Base-by-base conservation (phyloP, 1,140 invertebrate species). In the Triops cancriformis region DNA sequence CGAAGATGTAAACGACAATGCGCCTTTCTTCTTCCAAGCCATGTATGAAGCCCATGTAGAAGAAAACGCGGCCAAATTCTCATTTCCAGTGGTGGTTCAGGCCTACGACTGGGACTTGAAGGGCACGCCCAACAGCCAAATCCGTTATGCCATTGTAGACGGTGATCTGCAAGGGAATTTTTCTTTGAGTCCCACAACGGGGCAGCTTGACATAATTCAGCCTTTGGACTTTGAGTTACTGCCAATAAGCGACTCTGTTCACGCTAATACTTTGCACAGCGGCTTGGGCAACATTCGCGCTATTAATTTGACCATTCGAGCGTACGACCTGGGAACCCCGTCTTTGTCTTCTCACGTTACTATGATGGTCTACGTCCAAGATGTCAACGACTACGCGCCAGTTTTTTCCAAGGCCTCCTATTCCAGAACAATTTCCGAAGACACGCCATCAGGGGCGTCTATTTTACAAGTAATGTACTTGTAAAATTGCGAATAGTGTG, bases 1-100 rank as follows among this genome's bases (percentile, higher is more conserved):
- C 72, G 90, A 93, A 82, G 95, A 97, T 84, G 90, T 94, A 0
- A 96, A 96, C 82, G 94, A 96, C 83, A 95, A 96, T 82, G 87
- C 91, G 0, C 94, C 94, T 0, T 87, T 91, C 77, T 96, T 96
- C 82, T 82, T 92, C 0, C 92, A 93, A 79, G 90, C 88, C 51
- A 90, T 91, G 81, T 97, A 96, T 82, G 94, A 96, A 84, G 91
- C 92, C 0, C 88, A 93, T 72, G 82, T 97, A 0, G 82, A 92
- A 75, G 95, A 97, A 84, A 96, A 96, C 82, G 89, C 92, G 82
- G 79, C 84, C 0, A 86, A 91, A 73, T 96, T 97, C 82, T 91
- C 94, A 81, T 89, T 88, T 23, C 90, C 92, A 0, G 82, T 96
- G 0, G 85, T 90, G 28, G 86, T 96, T 45, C 91, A 95, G 86